Percentiles rank a stretch among this genome's conserved stretches.
phyloP scores from a whole-genome alignment of 2,113 vertebrate genomes.

The Pelodiscus sinensis region DNA sequence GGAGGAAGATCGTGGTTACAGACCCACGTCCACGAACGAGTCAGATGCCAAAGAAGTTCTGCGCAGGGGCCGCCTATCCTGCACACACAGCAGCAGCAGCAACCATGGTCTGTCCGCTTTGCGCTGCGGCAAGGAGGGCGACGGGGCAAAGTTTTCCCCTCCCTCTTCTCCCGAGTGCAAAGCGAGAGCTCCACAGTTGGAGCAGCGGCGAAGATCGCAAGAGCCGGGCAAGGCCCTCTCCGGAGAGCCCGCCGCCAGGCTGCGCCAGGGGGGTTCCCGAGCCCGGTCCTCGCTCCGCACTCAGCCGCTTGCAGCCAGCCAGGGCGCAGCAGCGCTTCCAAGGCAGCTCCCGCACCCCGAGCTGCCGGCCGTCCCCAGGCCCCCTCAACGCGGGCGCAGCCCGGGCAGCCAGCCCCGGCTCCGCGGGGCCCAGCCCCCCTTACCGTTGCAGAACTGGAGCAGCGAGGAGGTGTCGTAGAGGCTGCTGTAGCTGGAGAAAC shows the following conservation, averaged over 20 bases:
- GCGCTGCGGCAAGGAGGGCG: not conserved
- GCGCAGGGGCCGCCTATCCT: not conserved
- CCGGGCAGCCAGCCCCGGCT: too few species aligned
- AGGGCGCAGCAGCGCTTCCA: not conserved
- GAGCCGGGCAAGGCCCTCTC: not conserved
- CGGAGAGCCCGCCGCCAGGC: not conserved
- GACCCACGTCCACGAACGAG: not conserved
- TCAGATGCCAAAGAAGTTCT: not conserved
- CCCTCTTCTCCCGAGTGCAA: not conserved
- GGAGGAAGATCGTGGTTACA: not conserved
- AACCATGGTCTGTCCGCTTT: not conserved
- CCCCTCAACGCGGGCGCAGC: not conserved
- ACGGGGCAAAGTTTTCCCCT: not conserved
- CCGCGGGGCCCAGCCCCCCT: conserved; percentile 1
- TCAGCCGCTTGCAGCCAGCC: not conserved
- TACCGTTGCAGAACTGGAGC: conserved; percentile 98
- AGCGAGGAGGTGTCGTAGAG: conserved; percentile 97
- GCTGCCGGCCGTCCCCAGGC: not conserved
- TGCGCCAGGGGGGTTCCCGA: not conserved
- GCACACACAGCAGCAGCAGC: not conserved
- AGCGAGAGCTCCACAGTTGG: not conserved
- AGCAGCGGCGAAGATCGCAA: not conserved
- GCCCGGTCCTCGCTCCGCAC: too few species aligned
- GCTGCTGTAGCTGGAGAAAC: conserved; percentile 90
- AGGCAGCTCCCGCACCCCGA: not conserved